A percentile compares a stretch with the other conserved stretches of the same genome.
These are phyloP conservation scores for Parauchenoglanis ngamensis DNA, from an alignment of 2,797 vertebrate species.

Conservation along the genomic window DNA sequence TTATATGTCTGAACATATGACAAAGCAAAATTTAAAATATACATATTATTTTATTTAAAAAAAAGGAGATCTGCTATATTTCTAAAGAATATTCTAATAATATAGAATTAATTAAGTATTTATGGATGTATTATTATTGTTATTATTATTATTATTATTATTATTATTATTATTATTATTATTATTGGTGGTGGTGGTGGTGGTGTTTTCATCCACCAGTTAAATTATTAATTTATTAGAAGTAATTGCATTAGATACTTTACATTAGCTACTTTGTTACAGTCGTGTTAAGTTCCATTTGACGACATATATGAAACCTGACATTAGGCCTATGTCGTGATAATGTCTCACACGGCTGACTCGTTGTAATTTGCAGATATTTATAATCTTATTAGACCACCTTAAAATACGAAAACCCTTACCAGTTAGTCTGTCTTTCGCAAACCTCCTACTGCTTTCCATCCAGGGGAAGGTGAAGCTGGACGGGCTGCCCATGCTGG, in stretches of 20 bases:
- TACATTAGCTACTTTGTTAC: not conserved
- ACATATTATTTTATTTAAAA: not conserved
- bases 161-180: not conserved
- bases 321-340: not conserved
- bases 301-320: not conserved
- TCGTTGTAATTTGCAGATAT: not conserved
- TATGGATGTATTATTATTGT: not conserved
- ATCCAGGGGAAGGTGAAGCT: conserved; percentile 94
- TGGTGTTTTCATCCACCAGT: not conserved
- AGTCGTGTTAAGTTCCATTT: not conserved
- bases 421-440: conserved; percentile 94
- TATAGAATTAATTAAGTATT: not conserved
- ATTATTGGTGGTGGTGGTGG: not conserved
- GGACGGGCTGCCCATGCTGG: conserved; percentile 75
- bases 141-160: not conserved
- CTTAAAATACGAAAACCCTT: conserved; percentile 60
- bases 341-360: not conserved
- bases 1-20: not conserved
- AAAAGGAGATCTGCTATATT: not conserved
- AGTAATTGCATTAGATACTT: not conserved
- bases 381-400: conserved; percentile 6
- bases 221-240: not conserved
- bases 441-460: conserved; percentile 89
- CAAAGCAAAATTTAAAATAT: not conserved
- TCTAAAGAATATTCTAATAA: not conserved